Percentiles rank a stretch among this genome's conserved stretches.
phyloP scores from a whole-genome alignment of 2,113 vertebrate genomes.

The Drymodes brunneopygia region DNA sequence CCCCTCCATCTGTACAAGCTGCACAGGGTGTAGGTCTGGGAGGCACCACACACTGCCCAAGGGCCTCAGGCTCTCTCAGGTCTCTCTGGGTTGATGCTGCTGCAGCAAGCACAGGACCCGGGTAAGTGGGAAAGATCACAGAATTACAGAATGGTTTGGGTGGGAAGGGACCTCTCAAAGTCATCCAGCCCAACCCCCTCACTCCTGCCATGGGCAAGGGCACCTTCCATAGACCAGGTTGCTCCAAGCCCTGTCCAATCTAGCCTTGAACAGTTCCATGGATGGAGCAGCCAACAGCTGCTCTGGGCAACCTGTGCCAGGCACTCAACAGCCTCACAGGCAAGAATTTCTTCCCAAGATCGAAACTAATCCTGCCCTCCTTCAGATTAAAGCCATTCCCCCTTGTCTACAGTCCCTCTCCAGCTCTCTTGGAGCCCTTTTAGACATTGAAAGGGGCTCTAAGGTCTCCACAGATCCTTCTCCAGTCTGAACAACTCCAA shows the following conservation, averaged over 20 bases:
- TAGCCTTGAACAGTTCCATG: neutral
- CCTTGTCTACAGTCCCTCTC: neutral
- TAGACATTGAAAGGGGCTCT: neutral
- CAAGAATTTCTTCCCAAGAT: too few species aligned
- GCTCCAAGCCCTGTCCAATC: neutral
- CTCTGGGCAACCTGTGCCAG: neutral
- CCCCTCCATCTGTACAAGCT: accelerated
- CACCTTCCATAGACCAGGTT: neutral
- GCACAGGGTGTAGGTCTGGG: accelerated
- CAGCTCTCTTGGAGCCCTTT: neutral
- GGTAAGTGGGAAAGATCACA: accelerated
- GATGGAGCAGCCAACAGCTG: neutral
- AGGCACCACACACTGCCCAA: accelerated
- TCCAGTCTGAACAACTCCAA: neutral
- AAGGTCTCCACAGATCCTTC: neutral
- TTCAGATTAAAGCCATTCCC: neutral
- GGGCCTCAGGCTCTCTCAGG: accelerated
- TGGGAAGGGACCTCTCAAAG: neutral
- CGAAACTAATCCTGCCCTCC: neutral
- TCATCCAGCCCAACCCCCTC: neutral
- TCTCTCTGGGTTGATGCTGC: accelerated
- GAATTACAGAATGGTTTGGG: neutral
- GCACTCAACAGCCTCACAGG: neutral
- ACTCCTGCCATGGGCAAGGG: neutral
- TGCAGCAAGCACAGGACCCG: accelerated